A percentile compares a stretch with the other conserved stretches of the same genome.
Evolutionary conservation across 37 sponge, comb jelly and placozoan genomes (phyloP).

Genomic region (Agelas oroides): DNA sequence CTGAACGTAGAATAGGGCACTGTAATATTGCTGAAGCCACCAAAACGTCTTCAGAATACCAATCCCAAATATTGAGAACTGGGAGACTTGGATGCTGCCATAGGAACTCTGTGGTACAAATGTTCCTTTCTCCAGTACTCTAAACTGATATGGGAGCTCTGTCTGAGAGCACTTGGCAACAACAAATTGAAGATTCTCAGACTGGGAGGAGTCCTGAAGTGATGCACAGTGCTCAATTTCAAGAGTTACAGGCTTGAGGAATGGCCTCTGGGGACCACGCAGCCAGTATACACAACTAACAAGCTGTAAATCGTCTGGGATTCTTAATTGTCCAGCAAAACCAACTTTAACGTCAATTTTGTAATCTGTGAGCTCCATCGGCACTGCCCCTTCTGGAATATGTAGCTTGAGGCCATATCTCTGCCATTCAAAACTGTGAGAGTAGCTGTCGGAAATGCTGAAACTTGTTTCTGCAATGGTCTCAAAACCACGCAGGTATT

Average conservation of each 20-base stretch:
- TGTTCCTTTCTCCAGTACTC: not conserved
- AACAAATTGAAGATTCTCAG: not conserved
- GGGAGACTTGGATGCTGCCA: not conserved
- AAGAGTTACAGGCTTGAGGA: not conserved
- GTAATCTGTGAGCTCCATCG: too few relatives aligned
- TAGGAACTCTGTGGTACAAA: not conserved
- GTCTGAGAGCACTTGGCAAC: not conserved
- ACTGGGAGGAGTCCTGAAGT: not conserved
- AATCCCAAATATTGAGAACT: not conserved
- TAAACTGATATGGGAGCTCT: not conserved
- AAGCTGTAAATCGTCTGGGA: not conserved
- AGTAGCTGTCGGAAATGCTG: too few relatives aligned
- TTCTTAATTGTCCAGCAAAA: not conserved
- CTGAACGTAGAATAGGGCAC: too few relatives aligned
- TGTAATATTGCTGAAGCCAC: too few relatives aligned
- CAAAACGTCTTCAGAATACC: too few relatives aligned
- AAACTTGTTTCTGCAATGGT: too few relatives aligned
- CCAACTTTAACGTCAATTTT: too few relatives aligned
- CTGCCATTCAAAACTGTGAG: too few relatives aligned
- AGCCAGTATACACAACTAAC: not conserved
- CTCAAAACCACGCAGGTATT: too few relatives aligned
- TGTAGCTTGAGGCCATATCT: too few relatives aligned
- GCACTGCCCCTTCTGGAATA: too few relatives aligned
- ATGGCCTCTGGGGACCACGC: not conserved
- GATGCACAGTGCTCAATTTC: constrained; percentile 9